Percentiles rank a stretch among this genome's conserved stretches.
Conservation (phyloP, 1,140 invertebrate genomes). For the Hypothenemus hampei region DNA sequence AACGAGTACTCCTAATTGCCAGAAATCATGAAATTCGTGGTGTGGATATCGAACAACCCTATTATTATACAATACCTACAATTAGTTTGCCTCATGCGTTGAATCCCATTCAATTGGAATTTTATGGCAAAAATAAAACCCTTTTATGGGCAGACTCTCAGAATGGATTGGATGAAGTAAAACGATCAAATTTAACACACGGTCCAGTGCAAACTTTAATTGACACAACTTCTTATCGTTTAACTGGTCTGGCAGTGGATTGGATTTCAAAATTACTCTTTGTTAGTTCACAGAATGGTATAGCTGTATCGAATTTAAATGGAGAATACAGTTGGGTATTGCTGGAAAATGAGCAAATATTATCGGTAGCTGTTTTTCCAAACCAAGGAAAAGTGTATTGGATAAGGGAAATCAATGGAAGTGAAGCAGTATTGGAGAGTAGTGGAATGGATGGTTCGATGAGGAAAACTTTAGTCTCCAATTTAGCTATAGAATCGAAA, state of each 20-base stretch:
- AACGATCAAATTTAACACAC: conserved; percentile 61
- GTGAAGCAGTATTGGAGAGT: conserved; percentile 49
- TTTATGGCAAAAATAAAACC: conserved; percentile 56
- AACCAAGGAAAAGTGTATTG: conserved; percentile 49
- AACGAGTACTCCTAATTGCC: conserved; percentile 70
- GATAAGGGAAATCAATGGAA: conserved; percentile 33
- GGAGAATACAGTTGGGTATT: conserved; percentile 63
- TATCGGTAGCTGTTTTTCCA: conserved; percentile 63
- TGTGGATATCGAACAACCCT: conserved; percentile 68
- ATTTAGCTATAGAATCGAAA: conserved; percentile 32
- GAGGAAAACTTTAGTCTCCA: conserved; percentile 47
- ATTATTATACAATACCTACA: conserved; percentile 73
- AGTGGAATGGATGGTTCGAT: conserved; percentile 63
- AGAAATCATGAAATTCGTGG: conserved; percentile 74
- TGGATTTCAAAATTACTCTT: conserved; percentile 75
- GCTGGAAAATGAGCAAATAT: conserved; percentile 41
- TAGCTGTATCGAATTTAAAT: conserved; percentile 59
- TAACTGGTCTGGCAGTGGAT: conserved; percentile 62
- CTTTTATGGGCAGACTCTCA: conserved; percentile 78
- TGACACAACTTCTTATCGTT: conserved; percentile 62
- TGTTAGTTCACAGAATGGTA: conserved; percentile 53
- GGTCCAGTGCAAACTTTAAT: conserved; percentile 65
- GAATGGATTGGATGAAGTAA: conserved; percentile 70
- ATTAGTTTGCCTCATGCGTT: conserved; percentile 63
- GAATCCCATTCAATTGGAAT: conserved; percentile 64